Evolutionary conservation across 1,140 invertebrate species (phyloP), one percentile per base, ranked within the genome.

Genomic region (Drosophila parvula): DNA sequence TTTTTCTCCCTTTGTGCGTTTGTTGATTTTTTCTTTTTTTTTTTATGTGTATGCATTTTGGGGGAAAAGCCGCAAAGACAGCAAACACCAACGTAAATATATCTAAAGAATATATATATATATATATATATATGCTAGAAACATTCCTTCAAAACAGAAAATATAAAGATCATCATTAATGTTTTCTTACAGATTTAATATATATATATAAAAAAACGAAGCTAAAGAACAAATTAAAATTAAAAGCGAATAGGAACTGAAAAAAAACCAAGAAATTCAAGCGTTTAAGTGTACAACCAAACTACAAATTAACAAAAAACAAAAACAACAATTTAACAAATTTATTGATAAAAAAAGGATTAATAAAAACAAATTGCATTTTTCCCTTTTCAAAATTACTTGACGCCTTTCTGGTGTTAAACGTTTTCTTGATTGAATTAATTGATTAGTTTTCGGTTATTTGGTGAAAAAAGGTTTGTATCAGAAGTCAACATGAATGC

Each of bases 351-450:
- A 67, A 62, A 83, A 86, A 70, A 73, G 74, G 63, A 71, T 73
- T 71, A 77, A 60, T 53, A 75, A 74, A 74, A 64, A 43, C 36
- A 65, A 78, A 79, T 78, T 88, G 79, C 67, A 86, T 74, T 88
- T 86, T 85, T 88, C 70, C 82, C 71, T 86, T 86, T 86, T 79
- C 59, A 86, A 79, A 81, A 77, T 69, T 69, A 69, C 30, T 36
- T 4, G 30, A 68, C 11, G 28, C 5, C 36, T 38, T 34, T 68
- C 27, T 41, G 30, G 0, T 51, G 50, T n/a, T 40, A 40, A 14
- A 5, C 18, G 16, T 14, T 36, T 4, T 9, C 36, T 36, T 14
- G 4, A 36, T 22, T 14, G 4, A 14, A 8, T 9, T 3, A 22
- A 22, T 10, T 34, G 36, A 22, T 36, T 14, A 22, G 11, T 22